Percentiles rank a stretch among this genome's conserved stretches.
Conservation (phyloP, 2,888 invertebrate species). For the Xylota sylvarum region DNA sequence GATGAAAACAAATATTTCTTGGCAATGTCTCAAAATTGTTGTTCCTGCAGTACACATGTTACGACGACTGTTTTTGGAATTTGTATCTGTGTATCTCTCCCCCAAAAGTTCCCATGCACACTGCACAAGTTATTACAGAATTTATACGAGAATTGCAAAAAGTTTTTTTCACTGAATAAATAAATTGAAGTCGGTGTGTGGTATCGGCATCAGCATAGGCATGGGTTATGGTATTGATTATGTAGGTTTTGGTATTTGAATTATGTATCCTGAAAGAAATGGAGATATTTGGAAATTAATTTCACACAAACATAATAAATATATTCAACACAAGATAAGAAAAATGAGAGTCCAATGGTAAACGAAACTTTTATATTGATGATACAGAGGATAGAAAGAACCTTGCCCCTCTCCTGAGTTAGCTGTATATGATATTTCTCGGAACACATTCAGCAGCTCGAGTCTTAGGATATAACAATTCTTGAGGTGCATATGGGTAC, state of each 20-base stretch:
- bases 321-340: not conserved
- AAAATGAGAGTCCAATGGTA: not conserved
- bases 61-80: slow-evolving; percentile 1
- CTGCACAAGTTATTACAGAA: slow-evolving; percentile 3
- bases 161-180: slow-evolving; percentile 25
- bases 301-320: not conserved
- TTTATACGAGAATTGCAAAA: slow-evolving; percentile 12
- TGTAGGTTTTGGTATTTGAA: not conserved
- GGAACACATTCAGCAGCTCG: no score
- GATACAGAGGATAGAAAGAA: no score
- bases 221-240: not conserved
- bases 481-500: no score
- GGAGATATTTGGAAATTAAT: not conserved
- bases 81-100: slow-evolving; percentile 7
- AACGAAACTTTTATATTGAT: no score
- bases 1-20: slow-evolving; percentile 73
- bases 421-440: no score
- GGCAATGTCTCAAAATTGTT: slow-evolving; percentile 67
- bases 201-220: not conserved
- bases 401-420: no score
- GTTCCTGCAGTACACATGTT: slow-evolving; percentile 34
- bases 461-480: no score
- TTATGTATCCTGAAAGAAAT: not conserved
- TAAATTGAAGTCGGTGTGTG: slow-evolving; percentile 20
- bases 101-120: slow-evolving; percentile 3